A percentile compares a stretch with the other conserved stretches of the same genome.
Conservation (phyloP, 1,140 invertebrate genomes). For the Drosophila pallidifrons region DNA sequence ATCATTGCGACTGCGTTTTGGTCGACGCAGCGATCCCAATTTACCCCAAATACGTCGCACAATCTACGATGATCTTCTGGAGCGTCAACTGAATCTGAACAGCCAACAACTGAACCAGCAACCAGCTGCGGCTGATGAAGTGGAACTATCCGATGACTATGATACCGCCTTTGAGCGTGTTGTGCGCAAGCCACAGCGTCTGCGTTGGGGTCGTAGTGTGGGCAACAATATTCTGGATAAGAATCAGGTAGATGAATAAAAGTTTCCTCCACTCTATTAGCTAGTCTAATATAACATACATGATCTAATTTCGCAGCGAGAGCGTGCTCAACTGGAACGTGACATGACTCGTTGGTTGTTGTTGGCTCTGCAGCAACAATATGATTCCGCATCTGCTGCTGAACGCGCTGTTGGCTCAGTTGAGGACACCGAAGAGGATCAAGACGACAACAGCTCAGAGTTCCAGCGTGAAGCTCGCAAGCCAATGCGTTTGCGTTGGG, state of each 20-base stretch:
- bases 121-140: slow-evolving; percentile 25
- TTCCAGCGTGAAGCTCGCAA: slow-evolving; percentile 78
- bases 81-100: slow-evolving; percentile 67
- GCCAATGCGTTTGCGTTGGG: slow-evolving; percentile 79
- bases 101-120: slow-evolving; percentile 41
- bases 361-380: slow-evolving; percentile 55
- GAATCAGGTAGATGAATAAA: slow-evolving; percentile 44
- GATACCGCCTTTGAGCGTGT: slow-evolving; percentile 61
- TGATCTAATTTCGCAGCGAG: background rate
- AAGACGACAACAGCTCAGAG: slow-evolving; percentile 23
- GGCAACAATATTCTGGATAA: slow-evolving; percentile 12
- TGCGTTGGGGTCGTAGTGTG: slow-evolving; percentile 76
- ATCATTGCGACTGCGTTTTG: slow-evolving; percentile 88
- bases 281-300: background rate
- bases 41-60: slow-evolving; percentile 83
- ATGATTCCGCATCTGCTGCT: slow-evolving; percentile 24
- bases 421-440: slow-evolving; percentile 51
- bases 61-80: slow-evolving; percentile 65
- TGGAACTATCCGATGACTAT: slow-evolving; percentile 52
- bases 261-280: background rate
- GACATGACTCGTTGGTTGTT: slow-evolving; percentile 62
- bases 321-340: slow-evolving; percentile 33
- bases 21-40: slow-evolving; percentile 87
- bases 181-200: slow-evolving; percentile 76
- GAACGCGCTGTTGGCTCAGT: slow-evolving; percentile 35